Percentiles rank a stretch among this genome's conserved stretches.
Conservation (phyloP, 2,888 invertebrate genomes). For the Galerucella calmariensis region DNA sequence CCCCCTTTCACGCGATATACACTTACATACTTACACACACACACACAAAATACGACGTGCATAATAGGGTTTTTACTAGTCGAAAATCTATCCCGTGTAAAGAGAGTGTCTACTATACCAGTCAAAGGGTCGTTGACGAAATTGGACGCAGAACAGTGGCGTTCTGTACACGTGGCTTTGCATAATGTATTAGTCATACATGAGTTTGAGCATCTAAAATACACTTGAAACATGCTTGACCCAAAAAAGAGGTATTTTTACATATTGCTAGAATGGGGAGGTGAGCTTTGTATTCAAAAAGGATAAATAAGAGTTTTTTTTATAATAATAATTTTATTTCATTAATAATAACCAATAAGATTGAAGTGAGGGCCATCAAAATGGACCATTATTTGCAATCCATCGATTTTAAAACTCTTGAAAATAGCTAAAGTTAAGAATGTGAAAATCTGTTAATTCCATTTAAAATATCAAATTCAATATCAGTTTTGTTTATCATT, state of each 20-base stretch:
- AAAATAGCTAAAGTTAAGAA: no score
- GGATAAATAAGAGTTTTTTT: no score
- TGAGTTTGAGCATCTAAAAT: not conserved
- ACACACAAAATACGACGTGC: constrained; percentile 32
- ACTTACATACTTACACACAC: constrained; percentile 25
- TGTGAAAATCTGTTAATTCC: no score
- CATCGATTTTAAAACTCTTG: no score
- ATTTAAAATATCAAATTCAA: no score
- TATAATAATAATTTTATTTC: no score
- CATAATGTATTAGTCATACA: constrained; percentile 18
- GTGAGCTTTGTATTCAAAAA: no score
- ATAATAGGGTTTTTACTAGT: constrained; percentile 45
- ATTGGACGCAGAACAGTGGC: constrained; percentile 28
- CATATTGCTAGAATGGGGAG: no score
- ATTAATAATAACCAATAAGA: no score
- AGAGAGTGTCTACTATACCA: constrained; percentile 39
- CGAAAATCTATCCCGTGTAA: constrained; percentile 35
- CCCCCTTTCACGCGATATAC: constrained; percentile 52
- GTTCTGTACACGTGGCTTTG: constrained; percentile 16
- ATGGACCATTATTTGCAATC: no score
- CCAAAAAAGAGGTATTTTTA: not conserved
- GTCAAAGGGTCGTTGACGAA: constrained; percentile 38
- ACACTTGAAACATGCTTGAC: not conserved
- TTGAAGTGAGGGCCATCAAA: no score
- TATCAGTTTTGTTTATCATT: no score